Conservation (phyloP, 1,140 invertebrate species). For the Drosophila malerkotliana region DNA sequence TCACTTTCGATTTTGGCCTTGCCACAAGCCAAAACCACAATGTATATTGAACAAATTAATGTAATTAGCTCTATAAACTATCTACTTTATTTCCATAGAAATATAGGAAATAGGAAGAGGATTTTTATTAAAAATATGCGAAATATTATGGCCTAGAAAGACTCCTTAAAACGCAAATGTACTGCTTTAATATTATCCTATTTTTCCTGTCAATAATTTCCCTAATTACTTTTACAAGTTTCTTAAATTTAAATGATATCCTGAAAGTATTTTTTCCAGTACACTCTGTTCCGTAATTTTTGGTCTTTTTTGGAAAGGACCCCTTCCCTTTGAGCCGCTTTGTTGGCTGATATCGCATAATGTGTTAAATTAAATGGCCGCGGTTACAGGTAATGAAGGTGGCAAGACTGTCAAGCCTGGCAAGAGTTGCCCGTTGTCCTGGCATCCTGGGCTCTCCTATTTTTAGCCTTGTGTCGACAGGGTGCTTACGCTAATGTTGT, state of each 20-base stretch:
- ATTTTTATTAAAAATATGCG: no score
- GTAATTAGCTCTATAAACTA: neutral
- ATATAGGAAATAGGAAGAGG: neutral
- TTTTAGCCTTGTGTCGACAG: slow-evolving; percentile 33
- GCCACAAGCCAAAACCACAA: neutral
- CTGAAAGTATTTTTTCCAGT: neutral
- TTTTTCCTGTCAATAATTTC: no score
- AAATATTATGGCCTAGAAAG: no score
- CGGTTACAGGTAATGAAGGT: slow-evolving; percentile 1
- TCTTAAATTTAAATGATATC: no score
- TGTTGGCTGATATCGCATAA: slow-evolving; percentile 46
- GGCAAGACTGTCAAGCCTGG: neutral
- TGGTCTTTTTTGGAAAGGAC: neutral
- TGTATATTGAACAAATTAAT: neutral
- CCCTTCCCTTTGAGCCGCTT: slow-evolving; percentile 17
- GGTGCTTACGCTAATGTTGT: slow-evolving; percentile 41
- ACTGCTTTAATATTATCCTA: no score
- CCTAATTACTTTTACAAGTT: no score
- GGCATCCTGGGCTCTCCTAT: slow-evolving; percentile 30
- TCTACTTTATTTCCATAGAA: neutral
- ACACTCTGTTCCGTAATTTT: neutral
- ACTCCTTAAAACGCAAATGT: neutral
- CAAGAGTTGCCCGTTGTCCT: slow-evolving; percentile 19
- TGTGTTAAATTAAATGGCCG: slow-evolving; percentile 48
- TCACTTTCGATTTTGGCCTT: neutral